These are phyloP conservation scores for Dryomyza anilis DNA, from an alignment of 2,888 invertebrate genomes.

Conservation along the genomic window DNA sequence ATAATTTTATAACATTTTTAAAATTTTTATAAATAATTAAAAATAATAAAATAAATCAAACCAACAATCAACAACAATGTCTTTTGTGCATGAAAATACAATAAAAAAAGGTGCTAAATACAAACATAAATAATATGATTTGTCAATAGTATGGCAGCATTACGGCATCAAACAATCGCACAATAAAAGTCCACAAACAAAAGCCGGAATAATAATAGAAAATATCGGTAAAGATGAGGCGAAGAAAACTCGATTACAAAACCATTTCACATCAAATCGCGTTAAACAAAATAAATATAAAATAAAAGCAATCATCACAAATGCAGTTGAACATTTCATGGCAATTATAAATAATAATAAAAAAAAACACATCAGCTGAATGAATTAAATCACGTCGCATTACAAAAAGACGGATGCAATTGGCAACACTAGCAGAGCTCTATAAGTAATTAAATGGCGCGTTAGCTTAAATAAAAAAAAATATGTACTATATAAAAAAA, in stretches of 20 bases:
- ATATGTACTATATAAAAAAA: too few species aligned
- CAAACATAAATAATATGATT: background rate
- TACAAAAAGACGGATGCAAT: background rate
- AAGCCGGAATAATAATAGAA: background rate
- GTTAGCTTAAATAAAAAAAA: too few species aligned
- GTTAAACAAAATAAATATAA: background rate
- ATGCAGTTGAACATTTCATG: background rate
- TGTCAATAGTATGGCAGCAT: background rate
- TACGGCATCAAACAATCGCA: background rate
- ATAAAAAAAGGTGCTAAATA: background rate
- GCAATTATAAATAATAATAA: background rate
- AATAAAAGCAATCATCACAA: background rate
- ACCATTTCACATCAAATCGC: background rate
- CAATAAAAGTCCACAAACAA: background rate
- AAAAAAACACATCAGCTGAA: background rate
- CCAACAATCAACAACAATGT: background rate
- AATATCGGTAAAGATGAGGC: background rate
- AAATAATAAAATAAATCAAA: background rate
- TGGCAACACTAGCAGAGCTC: background rate
- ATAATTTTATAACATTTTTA: background rate
- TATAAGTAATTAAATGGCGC: too few species aligned
- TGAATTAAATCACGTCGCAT: background rate
- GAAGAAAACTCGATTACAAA: conserved; percentile 6
- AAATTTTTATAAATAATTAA: background rate
- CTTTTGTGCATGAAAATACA: background rate